These are phyloP conservation scores for Mirza zaza DNA, from an alignment of 2,113 vertebrate genomes.

Conservation along the genomic window DNA sequence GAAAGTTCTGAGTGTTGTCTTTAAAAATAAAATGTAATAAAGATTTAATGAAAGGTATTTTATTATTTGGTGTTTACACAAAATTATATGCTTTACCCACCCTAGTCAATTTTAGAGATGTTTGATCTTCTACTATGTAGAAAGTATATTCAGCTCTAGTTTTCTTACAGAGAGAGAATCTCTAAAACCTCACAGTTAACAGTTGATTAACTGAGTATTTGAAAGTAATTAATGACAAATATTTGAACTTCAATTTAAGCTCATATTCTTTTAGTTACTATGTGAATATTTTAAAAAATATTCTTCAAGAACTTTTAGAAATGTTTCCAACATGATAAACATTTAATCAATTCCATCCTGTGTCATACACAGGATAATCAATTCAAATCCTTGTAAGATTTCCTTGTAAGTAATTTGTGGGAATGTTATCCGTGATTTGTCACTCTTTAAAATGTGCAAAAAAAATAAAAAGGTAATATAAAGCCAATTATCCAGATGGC, in stretches of 20 bases:
- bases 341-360: not conserved
- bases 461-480: not conserved
- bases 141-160: not conserved
- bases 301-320: not conserved
- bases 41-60: not conserved
- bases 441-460: not conserved
- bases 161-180: not conserved
- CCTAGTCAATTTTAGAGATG: not conserved
- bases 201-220: not conserved
- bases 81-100: not conserved
- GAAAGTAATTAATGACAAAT: conserved; percentile 10
- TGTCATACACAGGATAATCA: not conserved
- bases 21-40: not conserved
- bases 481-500: not conserved
- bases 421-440: not conserved
- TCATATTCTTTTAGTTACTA: not conserved
- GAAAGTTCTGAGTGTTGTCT: not conserved
- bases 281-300: not conserved
- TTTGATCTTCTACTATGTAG: not conserved
- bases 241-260: not conserved
- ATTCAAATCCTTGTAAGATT: not conserved
- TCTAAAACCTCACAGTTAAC: not conserved
- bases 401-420: not conserved
- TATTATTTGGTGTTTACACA: not conserved
- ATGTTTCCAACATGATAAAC: not conserved